These are phyloP conservation scores for Mus musculus DNA, from an alignment of 2,113 vertebrate species.

Conservation along the genomic window GRCm39 chr5:74870501-74871000, in stretches of 20 bases:
- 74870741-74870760: neutral
- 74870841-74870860: slow-evolving; percentile 42
- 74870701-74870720: slow-evolving; percentile 7
- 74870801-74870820: neutral
- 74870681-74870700: neutral
- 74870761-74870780: neutral
- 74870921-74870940: neutral
- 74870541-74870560: neutral
- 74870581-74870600: neutral
- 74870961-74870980: neutral
- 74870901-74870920: neutral
- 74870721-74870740: neutral
- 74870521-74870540: neutral
- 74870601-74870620: neutral
- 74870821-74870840: neutral
- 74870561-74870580: neutral
- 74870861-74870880: neutral
- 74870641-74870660: neutral
- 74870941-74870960: neutral
- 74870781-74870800: neutral
- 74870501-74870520: neutral
- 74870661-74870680: neutral
- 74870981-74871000: neutral
- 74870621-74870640: neutral
- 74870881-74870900: neutral